Evolutionary conservation across 2,113 vertebrate species (phyloP).

Genomic region (Aythya baeri): DNA sequence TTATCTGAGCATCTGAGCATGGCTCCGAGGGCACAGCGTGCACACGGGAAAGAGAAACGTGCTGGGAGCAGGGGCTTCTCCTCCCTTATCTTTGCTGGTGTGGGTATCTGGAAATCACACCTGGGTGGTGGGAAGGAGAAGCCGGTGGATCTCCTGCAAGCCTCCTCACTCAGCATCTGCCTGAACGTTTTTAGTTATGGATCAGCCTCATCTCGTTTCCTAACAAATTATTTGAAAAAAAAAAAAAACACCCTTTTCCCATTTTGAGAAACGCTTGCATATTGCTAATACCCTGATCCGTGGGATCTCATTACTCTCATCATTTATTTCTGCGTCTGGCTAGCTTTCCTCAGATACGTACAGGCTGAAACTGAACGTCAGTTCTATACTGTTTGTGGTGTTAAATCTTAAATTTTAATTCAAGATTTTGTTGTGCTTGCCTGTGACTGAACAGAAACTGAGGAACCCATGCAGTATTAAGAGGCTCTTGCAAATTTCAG

Average conservation of each 20-base stretch:
- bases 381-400: neutral
- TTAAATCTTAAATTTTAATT: conserved; percentile 5
- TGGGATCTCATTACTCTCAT: neutral
- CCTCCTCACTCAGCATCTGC: neutral
- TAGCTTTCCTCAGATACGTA: neutral
- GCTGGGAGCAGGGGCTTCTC: accelerated
- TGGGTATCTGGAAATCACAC: neutral
- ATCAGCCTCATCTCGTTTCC: neutral
- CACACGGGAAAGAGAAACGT: neutral
- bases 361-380: neutral
- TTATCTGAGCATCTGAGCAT: neutral
- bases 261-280: neutral
- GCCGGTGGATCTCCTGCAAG: neutral
- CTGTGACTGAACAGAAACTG: neutral
- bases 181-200: neutral
- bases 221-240: neutral
- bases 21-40: neutral
- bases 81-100: neutral
- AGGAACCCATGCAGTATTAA: neutral
- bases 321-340: conserved; percentile 10
- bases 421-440: conserved; percentile 24
- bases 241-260: neutral
- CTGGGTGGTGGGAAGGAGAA: neutral
- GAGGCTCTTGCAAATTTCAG: conserved; percentile 7
- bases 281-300: neutral